A percentile compares a stretch with the other conserved stretches of the same genome.
Evolutionary conservation across 2,797 vertebrate species (phyloP).

Genomic region (Ataeniobius toweri): DNA sequence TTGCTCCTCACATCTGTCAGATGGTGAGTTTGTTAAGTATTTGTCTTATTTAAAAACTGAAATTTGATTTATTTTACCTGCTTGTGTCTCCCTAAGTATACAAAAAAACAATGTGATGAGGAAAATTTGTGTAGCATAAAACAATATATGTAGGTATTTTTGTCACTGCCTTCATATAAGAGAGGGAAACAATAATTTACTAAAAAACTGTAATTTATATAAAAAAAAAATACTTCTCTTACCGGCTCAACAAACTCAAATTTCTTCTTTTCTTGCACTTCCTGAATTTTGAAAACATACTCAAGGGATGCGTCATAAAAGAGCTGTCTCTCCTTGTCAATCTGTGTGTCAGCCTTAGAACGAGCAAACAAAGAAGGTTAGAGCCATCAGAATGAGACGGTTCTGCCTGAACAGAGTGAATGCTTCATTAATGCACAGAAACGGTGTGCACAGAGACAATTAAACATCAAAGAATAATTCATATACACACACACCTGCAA

Average conservation of each 20-base stretch:
- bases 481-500: conserved; percentile 15
- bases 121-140: not conserved
- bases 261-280: conserved; percentile 99
- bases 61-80: not conserved
- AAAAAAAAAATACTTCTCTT: conserved; percentile 56
- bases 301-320: conserved; percentile 98
- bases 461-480: conserved; percentile 25
- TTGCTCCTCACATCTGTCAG: not conserved
- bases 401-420: conserved; percentile 43
- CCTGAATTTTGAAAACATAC: conserved; percentile 99
- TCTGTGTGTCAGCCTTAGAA: conserved; percentile 91
- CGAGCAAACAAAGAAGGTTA: conserved; percentile 57
- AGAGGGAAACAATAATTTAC: not conserved
- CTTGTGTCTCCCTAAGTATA: not conserved
- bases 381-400: conserved; percentile 23
- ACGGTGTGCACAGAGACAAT: conserved; percentile 17
- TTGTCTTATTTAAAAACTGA: not conserved
- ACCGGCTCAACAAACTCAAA: conserved; percentile 99
- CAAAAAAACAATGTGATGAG: not conserved
- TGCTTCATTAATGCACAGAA: conserved; percentile 39
- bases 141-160: no score
- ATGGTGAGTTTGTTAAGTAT: not conserved
- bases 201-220: conserved; percentile 16
- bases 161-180: not conserved
- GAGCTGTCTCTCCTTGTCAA: conserved; percentile 93